Conservation (phyloP, 1,140 invertebrate species). For the Meloidogyne floridensis region DNA sequence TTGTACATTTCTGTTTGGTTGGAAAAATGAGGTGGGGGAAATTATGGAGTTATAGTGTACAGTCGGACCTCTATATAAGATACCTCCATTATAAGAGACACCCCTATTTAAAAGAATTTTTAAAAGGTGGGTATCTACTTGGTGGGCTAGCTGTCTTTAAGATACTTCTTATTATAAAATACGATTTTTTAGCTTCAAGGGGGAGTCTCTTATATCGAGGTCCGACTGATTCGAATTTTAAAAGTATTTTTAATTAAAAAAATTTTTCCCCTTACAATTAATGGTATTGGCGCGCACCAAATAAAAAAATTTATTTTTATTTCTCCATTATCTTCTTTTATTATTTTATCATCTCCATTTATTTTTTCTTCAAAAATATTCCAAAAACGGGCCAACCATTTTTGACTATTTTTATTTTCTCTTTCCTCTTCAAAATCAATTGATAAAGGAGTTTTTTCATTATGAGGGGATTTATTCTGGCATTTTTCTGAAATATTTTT, state of each 20-base stretch:
- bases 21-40: not conserved
- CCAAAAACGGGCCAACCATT: not conserved
- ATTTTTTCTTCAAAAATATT: not conserved
- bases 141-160: too few relatives aligned
- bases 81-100: too few relatives aligned
- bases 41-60: too few relatives aligned
- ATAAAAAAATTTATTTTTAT: not conserved
- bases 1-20: not conserved
- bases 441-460: not conserved
- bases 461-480: not conserved
- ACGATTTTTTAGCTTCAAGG: too few relatives aligned
- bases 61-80: too few relatives aligned
- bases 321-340: not conserved
- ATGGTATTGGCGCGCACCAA: slow-evolving; percentile 3
- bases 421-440: slow-evolving; percentile 17
- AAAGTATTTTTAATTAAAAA: not conserved
- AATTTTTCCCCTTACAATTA: slow-evolving; percentile 8
- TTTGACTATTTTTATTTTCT: not conserved
- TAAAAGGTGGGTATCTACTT: too few relatives aligned
- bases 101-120: too few relatives aligned
- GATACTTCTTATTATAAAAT: too few relatives aligned
- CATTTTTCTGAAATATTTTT: too few relatives aligned
- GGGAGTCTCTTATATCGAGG: too few relatives aligned
- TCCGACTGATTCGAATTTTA: not conserved
- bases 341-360: not conserved